Base-by-base conservation (phyloP, 2,113 vertebrate genomes). In the Brachypteracias leptosomus region DNA sequence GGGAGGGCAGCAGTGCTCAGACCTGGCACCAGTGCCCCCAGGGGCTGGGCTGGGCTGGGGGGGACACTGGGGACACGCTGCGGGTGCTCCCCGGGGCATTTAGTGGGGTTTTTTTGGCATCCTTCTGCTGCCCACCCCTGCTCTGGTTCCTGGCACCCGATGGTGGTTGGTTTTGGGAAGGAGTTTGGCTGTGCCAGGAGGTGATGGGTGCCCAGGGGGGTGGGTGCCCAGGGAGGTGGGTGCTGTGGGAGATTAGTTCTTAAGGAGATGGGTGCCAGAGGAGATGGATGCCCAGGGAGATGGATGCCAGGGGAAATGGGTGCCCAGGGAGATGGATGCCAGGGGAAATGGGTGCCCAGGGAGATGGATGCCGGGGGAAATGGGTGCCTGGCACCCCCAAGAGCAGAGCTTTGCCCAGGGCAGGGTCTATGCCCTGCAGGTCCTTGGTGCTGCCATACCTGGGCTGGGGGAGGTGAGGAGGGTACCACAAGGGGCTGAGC, bases 401-500 rank as follows among this genome's bases (percentile, higher is more conserved):
- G 61, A 2, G 2, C 11, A 28, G 49, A 54, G 33, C 25, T 38
- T 25, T 38, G 5, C 47, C 55, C 33, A 1, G n/a, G 14, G 44
- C 65, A 40, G 16, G 57, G 14, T 13, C 47, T 7, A 24, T 38
- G 35, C 42, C 35, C 44, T 3, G 8, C 38, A 16, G 46, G 26
- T 44, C 17, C 19, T 4, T 1, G 24, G 13, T 11, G 31, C 28
- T 6, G 11, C 24, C 5, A 5, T 2, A 3, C 2, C 0, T 9
- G 33, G 65, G 46, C 13, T 33, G 5, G 16, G 29, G 13, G 31
- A 22, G 42, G 42, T 0, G 2, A 22, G 44, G 68, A 7, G 46
- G 83, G 26, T 19, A 3, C 46, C 2, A 0, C 0, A 1, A 28
- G 51, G 47, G 63, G 26, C 24, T 9, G 3, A 7, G 20, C 3